Percentiles rank a stretch among this genome's conserved stretches.
These are phyloP conservation scores for Nesospiza acunhae DNA, from an alignment of 2,113 vertebrate genomes.

Conservation along the genomic window DNA sequence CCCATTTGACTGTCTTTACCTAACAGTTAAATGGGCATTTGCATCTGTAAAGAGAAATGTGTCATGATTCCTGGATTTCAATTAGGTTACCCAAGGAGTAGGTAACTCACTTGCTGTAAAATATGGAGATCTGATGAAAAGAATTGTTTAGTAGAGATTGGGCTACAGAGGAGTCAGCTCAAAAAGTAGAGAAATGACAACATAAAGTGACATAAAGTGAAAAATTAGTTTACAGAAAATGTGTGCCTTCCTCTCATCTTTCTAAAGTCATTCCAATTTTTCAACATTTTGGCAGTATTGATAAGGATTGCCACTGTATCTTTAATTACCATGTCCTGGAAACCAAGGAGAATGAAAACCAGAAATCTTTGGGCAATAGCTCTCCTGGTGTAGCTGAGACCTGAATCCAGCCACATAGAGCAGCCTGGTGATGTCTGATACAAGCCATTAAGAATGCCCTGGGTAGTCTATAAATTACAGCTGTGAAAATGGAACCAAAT, in stretches of 20 bases:
- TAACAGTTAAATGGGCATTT: background rate
- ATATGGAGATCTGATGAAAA: background rate
- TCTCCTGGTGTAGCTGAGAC: background rate
- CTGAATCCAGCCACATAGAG: background rate
- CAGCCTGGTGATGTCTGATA: constrained; percentile 20
- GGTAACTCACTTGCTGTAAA: background rate
- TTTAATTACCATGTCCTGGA: background rate
- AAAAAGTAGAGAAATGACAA: background rate
- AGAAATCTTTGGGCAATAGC: background rate
- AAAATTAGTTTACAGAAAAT: background rate
- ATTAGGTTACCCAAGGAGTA: background rate
- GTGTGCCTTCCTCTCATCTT: background rate
- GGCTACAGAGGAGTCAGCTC: background rate
- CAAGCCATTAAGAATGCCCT: constrained; percentile 31
- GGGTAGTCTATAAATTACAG: constrained; percentile 56
- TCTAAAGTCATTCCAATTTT: background rate
- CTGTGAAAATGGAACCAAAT: constrained; percentile 62
- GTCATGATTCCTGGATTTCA: background rate
- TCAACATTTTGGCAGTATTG: background rate
- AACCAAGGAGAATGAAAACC: background rate
- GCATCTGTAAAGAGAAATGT: background rate
- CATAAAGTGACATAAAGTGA: background rate
- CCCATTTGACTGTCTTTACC: background rate
- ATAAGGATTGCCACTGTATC: background rate
- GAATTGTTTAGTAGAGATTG: background rate